Evolutionary conservation across 1,140 invertebrate genomes (phyloP), one percentile per base, ranked within the genome.

Genomic region (Druon quercuslanigerum): DNA sequence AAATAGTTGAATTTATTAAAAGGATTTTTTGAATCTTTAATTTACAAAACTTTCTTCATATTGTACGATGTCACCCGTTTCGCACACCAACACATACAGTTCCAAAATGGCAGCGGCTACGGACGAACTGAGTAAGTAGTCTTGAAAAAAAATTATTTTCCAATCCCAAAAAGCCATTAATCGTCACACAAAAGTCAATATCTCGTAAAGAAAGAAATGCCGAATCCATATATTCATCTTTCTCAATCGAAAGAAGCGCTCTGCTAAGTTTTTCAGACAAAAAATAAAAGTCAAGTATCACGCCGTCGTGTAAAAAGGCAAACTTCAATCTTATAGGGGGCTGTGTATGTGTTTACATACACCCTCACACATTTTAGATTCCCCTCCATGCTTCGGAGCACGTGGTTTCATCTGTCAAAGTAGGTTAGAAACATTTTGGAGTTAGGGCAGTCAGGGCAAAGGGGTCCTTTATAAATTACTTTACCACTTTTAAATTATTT

Each of bases 121-220:
- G 72, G 91, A 93, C 77, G 92, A 93, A 85, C 85, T 93, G 82
- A 90, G 92, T 93, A 88, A 92, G 91, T 91, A 81, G 50, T 80
- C 17, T 19, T 17, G 46, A 82, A 74, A 84, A 79, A 79, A 76
- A 71, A 74, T 72, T 46, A 66, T 74, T 74, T 74, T 74, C 19
- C 52, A 81, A 25, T 54, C 13, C 20, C 46, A 50, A 33, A 50
- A 71, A 71, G 52, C 50, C 71, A 76, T 25, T 74, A 50, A 17
- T 50, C 33, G 57, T 14, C 17, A 46, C 17, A 11, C 20, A 4
- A 19, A 17, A 16, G 33, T 16, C 46, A 57, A 3, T 46, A 50
- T 74, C 3, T 74, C 17, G 14, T 50, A 46, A 50, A 56, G 40
- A 46, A 50, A 17, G 46, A 57, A 74, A 9, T 50, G 11, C n/a